These are phyloP conservation scores for Deilephila porcellus DNA, from an alignment of 2,888 invertebrate species.

Conservation along the genomic window DNA sequence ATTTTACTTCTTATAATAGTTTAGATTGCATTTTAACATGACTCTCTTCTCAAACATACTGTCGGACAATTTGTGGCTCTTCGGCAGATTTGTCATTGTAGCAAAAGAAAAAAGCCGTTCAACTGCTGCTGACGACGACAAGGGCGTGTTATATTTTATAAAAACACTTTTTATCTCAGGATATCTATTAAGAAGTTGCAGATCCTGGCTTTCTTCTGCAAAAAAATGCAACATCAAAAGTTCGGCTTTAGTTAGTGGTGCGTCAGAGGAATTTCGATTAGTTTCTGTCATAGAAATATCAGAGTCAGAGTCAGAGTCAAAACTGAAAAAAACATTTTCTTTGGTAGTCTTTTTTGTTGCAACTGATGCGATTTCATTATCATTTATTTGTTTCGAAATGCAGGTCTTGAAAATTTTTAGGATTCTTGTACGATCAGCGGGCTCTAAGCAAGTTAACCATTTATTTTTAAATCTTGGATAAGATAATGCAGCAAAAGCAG, in stretches of 20 bases:
- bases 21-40: constrained; percentile 29
- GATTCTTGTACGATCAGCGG: constrained; percentile 34
- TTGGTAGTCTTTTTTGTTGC: constrained; percentile 34
- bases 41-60: constrained; percentile 34
- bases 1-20: neutral
- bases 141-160: constrained; percentile 39
- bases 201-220: constrained; percentile 38
- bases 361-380: constrained; percentile 28
- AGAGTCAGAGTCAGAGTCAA: constrained; percentile 35
- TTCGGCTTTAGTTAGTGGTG: constrained; percentile 34
- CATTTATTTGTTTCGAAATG: constrained; percentile 38
- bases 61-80: constrained; percentile 33
- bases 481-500: constrained; percentile 34
- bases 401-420: constrained; percentile 37
- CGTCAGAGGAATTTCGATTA: constrained; percentile 3
- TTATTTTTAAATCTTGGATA: constrained; percentile 35
- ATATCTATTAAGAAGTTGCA: constrained; percentile 36
- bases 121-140: constrained; percentile 39
- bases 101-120: constrained; percentile 36
- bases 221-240: constrained; percentile 38
- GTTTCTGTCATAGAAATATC: constrained; percentile 30
- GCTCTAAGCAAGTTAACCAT: constrained; percentile 35
- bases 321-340: constrained; percentile 39
- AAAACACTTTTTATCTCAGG: constrained; percentile 41
- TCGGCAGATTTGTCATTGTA: constrained; percentile 31